Conservation (phyloP, 1,140 invertebrate genomes). For the Thaumetopoea pityocampa region DNA sequence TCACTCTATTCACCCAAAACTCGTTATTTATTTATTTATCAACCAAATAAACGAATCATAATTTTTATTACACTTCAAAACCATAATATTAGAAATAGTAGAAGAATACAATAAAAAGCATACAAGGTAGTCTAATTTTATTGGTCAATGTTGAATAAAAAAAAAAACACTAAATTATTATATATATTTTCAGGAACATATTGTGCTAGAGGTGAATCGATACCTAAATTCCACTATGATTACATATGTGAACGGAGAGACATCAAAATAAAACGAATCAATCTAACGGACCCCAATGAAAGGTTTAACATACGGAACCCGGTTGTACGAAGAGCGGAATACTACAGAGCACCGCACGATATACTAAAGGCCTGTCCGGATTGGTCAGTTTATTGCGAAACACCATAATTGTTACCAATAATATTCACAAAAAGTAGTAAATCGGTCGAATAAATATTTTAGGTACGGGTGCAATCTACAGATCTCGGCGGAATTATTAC, state of each 20-base stretch:
- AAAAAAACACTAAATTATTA: neutral
- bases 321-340: slow-evolving; percentile 55
- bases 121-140: no score
- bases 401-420: neutral
- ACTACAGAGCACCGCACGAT: slow-evolving; percentile 59
- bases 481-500: slow-evolving; percentile 49
- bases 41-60: no score
- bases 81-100: no score
- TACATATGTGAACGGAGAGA: slow-evolving; percentile 63
- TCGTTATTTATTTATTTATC: no score
- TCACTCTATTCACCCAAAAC: no score
- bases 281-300: slow-evolving; percentile 60
- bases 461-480: slow-evolving; percentile 66
- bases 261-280: slow-evolving; percentile 54
- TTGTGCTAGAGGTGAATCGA: slow-evolving; percentile 53
- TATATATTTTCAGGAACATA: slow-evolving; percentile 41
- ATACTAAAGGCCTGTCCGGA: slow-evolving; percentile 63
- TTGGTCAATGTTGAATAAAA: no score
- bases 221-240: slow-evolving; percentile 67
- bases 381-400: slow-evolving; percentile 39
- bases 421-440: neutral
- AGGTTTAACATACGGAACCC: slow-evolving; percentile 62
- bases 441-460: neutral
- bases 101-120: no score
- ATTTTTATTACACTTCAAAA: no score